Evolutionary conservation across 92 coral and sea anemone genomes (phyloP), one percentile per base, ranked within the genome.

Genomic region (Zoanthus solanderi): DNA sequence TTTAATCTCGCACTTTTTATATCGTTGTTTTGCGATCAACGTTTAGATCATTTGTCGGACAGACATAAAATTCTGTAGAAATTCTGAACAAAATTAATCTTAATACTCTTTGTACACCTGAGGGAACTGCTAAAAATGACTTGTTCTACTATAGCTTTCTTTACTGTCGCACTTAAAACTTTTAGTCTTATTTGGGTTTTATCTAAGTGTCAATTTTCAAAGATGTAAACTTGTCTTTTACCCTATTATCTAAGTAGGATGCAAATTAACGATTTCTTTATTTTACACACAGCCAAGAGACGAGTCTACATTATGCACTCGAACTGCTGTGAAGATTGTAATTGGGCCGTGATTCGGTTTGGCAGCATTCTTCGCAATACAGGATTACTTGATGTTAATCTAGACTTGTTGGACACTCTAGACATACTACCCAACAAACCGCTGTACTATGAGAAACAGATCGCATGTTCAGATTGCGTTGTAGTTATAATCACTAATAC

Each of bases 291-390:
- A 81, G 85, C 75, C 60, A 81, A 81, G 6, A 87, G 87, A 32
- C 85, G 91, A 47, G 94, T 95, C 31, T 93, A 93, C 83, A 79
- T 95, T 17, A 88, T 93, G 90, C 93, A 92, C 86, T 87, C 96
- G 23, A 91, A 88, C 28, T 95, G 98, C 67, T 95, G 98, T 79
- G 93, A 95, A 10, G 88, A 88, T 87, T 95, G 98, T 69, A 74
- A 78, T 75, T 90, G 92, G 91, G 96, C 92, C 15, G 83, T 93
- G 47, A 94, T 91, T 63, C 92, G 96, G 65, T 88, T 95, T 12
- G 96, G 94, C 18, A 58, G 76, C 52, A 77, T 95, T 13, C 80
- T 95, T 11, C 89, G 88, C 58, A 79, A 93, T 1, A 95, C 98
- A 8, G 96, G 79, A 46, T 18, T 4, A 9, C 11, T 75, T 48